A percentile compares a stretch with the other conserved stretches of the same genome.
Conservation (phyloP, 1,140 invertebrate species). For the Bombus confusus region DNA sequence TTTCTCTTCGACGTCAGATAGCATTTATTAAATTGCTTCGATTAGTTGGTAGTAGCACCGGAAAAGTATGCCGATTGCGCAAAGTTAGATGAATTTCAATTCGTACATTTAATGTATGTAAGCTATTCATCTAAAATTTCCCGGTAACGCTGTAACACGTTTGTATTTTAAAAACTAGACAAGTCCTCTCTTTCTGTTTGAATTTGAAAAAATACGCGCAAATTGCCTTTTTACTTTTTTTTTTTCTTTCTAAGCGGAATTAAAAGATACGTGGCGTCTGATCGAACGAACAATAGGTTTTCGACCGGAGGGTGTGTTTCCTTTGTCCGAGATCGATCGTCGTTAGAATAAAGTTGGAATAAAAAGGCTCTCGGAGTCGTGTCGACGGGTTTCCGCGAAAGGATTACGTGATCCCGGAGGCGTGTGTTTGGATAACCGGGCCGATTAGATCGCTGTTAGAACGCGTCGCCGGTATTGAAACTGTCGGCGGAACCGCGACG, state of each 20-base stretch:
- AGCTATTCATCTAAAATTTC: too few relatives aligned
- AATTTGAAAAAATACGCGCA: too few relatives aligned
- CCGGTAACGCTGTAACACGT: too few relatives aligned
- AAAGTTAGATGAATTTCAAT: too few relatives aligned
- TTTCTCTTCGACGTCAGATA: too few relatives aligned
- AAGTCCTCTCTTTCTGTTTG: too few relatives aligned
- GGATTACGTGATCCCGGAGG: constrained; percentile 37
- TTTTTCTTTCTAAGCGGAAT: neutral
- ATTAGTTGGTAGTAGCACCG: too few relatives aligned
- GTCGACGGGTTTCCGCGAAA: constrained; percentile 43
- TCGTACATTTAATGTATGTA: too few relatives aligned
- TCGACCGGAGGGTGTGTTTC: neutral
- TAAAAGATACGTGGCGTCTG: neutral
- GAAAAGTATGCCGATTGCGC: too few relatives aligned
- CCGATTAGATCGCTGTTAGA: constrained; percentile 66
- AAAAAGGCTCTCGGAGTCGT: neutral
- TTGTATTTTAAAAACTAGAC: too few relatives aligned
- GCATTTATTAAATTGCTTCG: too few relatives aligned
- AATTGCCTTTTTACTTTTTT: too few relatives aligned
- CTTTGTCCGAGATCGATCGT: constrained; percentile 3
- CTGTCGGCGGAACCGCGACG: constrained; percentile 20
- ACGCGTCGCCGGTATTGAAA: constrained; percentile 46
- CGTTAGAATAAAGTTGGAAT: neutral
- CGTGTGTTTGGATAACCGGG: constrained; percentile 35
- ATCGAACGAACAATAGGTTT: constrained; percentile 26